Evolutionary conservation across 2,797 vertebrate species (phyloP), one percentile per base, ranked within the genome.

Genomic region (Rhabdomys pumilio): DNA sequence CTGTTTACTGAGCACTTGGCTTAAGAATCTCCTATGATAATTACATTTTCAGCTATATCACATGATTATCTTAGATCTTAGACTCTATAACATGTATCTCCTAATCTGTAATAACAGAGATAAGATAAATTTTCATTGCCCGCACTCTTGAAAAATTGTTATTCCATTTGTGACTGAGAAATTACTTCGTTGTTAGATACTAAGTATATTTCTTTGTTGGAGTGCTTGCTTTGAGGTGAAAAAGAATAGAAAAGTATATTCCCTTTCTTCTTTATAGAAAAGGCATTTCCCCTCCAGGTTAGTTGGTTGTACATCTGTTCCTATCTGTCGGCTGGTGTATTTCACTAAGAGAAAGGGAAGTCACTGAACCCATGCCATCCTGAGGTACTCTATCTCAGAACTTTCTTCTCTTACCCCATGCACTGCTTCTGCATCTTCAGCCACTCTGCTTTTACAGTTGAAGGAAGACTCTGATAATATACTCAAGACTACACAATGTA

Each of bases 101-200:
- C 72, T 55, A 17, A 90, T 63, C 85, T 91, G 67, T 81, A 89
- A 14, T 92, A 59, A 87, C n/a, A 59, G 67, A 80, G 76, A 87
- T 75, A 73, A 11, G 31, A 93, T 3, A 47, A 65, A 81, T 93
- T 96, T 94, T 95, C 82, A 91, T 41, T 8, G 26, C 17, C 47
- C 92, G 26, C 77, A 53, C 2, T 76, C 69, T 95, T 65, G 31
- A 90, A 89, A 97, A 50, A 50, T 96, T 92, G 63, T 26, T 26
- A 24, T 76, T 47, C 22, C 24, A 76, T 4, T 75, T 82, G 41
- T 53, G 92, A 47, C 67, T 47, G 67, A 91, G 26, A 55, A 77
- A 92, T 87, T 84, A 69, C 38, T 89, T 92, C 26, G 79, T 15
- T 89, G 57, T 92, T 65, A 90, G 22, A 59, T 77, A 17, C 50